Evolutionary conservation across 2,797 vertebrate genomes (phyloP).

Genomic region (Sebastolobus alascanus): DNA sequence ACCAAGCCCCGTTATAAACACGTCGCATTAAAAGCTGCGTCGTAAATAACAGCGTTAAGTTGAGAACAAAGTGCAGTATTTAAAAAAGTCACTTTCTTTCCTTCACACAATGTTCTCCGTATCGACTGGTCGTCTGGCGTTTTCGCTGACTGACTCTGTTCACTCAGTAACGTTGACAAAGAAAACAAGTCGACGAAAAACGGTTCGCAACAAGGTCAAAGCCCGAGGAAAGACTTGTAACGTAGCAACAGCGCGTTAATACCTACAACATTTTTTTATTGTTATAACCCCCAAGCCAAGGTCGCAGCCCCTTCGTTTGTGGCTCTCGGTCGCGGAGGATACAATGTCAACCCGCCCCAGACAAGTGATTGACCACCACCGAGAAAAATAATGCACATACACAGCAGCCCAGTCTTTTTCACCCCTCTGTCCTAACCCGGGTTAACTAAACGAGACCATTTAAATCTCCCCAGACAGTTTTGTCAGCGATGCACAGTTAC

Average conservation of each 20-base stretch:
- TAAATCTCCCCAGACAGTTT: slow-evolving; percentile 48
- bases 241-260: slow-evolving; percentile 35
- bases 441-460: slow-evolving; percentile 41
- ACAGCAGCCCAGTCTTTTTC: slow-evolving; percentile 20
- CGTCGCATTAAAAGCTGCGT: not conserved
- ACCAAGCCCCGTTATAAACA: slow-evolving; percentile 26
- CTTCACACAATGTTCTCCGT: slow-evolving; percentile 40
- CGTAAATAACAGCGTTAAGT: slow-evolving; percentile 40
- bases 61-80: slow-evolving; percentile 44
- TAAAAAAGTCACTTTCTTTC: slow-evolving; percentile 67
- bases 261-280: slow-evolving; percentile 41
- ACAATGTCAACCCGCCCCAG: slow-evolving; percentile 82
- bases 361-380: slow-evolving; percentile 61
- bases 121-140: slow-evolving; percentile 47
- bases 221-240: slow-evolving; percentile 28
- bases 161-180: slow-evolving; percentile 74
- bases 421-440: not conserved
- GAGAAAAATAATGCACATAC: slow-evolving; percentile 38
- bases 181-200: slow-evolving; percentile 71
- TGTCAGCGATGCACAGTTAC: slow-evolving; percentile 36
- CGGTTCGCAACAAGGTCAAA: slow-evolving; percentile 85
- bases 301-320: slow-evolving; percentile 64
- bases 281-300: slow-evolving; percentile 63
- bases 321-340: slow-evolving; percentile 51
- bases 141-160: slow-evolving; percentile 70